phyloP scores from a whole-genome alignment of 1,140 invertebrate species.

The Phthorimaea operculella region DNA sequence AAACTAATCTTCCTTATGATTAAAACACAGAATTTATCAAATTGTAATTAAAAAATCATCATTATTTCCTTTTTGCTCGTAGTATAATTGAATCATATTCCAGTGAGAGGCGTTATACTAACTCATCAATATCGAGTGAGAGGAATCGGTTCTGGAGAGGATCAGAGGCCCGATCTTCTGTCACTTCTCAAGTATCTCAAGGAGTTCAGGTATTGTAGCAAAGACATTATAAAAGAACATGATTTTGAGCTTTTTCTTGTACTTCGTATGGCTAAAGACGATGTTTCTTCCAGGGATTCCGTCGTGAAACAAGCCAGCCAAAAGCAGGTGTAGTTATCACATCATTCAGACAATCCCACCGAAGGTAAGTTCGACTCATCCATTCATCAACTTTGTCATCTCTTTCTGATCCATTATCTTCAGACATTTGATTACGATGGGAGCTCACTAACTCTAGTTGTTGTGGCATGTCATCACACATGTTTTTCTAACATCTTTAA shows the following conservation, averaged over 20 bases:
- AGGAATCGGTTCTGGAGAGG: slow-evolving; percentile 59
- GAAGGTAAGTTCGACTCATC: slow-evolving; percentile 73
- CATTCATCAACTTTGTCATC: background rate
- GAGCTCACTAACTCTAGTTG: slow-evolving; percentile 32
- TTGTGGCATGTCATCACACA: slow-evolving; percentile 40
- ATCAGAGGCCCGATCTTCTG: slow-evolving; percentile 65
- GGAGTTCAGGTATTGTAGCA: slow-evolving; percentile 27
- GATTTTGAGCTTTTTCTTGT: no score
- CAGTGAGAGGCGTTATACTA: slow-evolving; percentile 53
- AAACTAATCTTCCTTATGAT: no score
- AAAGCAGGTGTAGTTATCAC: slow-evolving; percentile 94
- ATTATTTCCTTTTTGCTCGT: no score
- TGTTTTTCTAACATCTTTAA: background rate
- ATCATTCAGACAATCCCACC: slow-evolving; percentile 87
- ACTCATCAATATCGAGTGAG: slow-evolving; percentile 52
- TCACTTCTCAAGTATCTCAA: slow-evolving; percentile 56
- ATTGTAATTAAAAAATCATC: no score
- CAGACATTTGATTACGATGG: slow-evolving; percentile 18
- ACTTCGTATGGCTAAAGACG: no score
- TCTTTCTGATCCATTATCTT: slow-evolving; percentile 8
- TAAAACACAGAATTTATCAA: no score
- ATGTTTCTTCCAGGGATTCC: slow-evolving; percentile 43
- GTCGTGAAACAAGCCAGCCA: slow-evolving; percentile 62
- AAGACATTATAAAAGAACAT: no score
- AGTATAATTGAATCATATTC: background rate